Base-by-base conservation (phyloP, 2,888 invertebrate species). In the Hyalella azteca region DNA sequence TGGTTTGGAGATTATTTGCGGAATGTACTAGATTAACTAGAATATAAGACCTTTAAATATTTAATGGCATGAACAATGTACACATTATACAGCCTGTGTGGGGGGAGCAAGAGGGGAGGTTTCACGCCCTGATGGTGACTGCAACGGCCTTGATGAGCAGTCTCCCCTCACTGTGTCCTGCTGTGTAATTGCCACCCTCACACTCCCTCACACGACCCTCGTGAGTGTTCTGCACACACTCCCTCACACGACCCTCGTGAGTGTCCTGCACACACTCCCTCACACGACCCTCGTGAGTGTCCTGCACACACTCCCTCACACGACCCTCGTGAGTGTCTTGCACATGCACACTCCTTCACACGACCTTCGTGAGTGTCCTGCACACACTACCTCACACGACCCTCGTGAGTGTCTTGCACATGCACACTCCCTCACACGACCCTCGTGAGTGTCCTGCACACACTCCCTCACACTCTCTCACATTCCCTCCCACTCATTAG, bases 171-270 rank as follows among this genome's bases (percentile, higher is more conserved):
- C 54, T 26, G 54, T 54, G 54, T 54, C 54, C 54, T 54, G 7
- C 29, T 11, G 54, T 54, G 66, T 66, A 66, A 66, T 66, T 66
- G 66, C 66, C 66, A 66, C 66, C 66, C 66, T 66, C 36, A 36
- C 66, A 29, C 36, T 60, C 29, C 66, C 66, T 66, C 66, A 66
- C 36, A 36, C 15, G 45, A 9, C 54, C 54, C 54, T 54, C 54
- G 26, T 54, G 54, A 54, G 9, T n/a, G 26, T n/a, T n/a, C 54
- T 29, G 26, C 5, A 54, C 49, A 15, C 54, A 54, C 22, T 22
- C 54, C 54, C 26, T 26, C 54, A 29, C 22, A 26, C 7, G n/a
- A n/a, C 54, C 54, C 54, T 54, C 54, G 26, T 54, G 54, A 54
- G 9, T n/a, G 26, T n/a, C n/a, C 54, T 29, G 26, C 5, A 54